Conservation (phyloP, 37 sponge, comb jelly and placozoan species). For the Theonella swinhoei region DNA sequence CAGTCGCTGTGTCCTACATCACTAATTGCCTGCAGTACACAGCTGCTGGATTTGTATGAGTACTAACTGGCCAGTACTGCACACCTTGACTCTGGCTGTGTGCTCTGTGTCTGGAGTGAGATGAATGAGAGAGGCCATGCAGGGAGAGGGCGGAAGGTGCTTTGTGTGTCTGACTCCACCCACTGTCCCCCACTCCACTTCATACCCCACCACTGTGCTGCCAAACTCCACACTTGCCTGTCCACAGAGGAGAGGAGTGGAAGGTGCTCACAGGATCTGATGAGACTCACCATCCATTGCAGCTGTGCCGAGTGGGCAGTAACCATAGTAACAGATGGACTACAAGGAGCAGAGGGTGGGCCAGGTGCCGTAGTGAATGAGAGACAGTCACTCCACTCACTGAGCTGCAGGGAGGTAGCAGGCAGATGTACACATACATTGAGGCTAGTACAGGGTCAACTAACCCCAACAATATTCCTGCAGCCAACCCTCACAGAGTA, state of each 20-base stretch:
- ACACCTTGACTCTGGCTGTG: slow-evolving; percentile 45
- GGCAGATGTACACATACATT: too few relatives aligned
- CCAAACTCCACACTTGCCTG: slow-evolving; percentile 28
- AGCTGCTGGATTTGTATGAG: not conserved
- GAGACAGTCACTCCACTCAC: slow-evolving; percentile 16
- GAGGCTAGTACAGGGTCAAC: slow-evolving; percentile 18
- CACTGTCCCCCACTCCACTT: slow-evolving; percentile 4
- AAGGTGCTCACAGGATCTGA: too few relatives aligned
- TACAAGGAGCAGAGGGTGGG: slow-evolving; percentile 38
- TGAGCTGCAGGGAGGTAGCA: slow-evolving; percentile 7
- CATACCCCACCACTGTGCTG: slow-evolving; percentile 25
- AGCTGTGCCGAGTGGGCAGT: slow-evolving; percentile 34
- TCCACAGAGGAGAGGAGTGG: not conserved
- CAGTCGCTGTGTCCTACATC: slow-evolving; percentile 54
- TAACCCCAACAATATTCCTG: slow-evolving; percentile 66
- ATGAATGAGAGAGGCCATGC: slow-evolving; percentile 9
- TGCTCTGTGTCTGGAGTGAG: slow-evolving; percentile 33
- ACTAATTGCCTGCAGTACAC: slow-evolving; percentile 42
- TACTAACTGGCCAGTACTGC: not conserved
- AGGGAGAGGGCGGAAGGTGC: not conserved
- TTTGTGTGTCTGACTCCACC: not conserved
- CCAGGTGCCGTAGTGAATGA: slow-evolving; percentile 38
- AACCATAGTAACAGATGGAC: not conserved
- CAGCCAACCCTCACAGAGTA: slow-evolving; percentile 83
- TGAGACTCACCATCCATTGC: slow-evolving; percentile 74